These are phyloP conservation scores for Elephas maximus DNA, from an alignment of 2,113 vertebrate species.

Conservation along the genomic window DNA sequence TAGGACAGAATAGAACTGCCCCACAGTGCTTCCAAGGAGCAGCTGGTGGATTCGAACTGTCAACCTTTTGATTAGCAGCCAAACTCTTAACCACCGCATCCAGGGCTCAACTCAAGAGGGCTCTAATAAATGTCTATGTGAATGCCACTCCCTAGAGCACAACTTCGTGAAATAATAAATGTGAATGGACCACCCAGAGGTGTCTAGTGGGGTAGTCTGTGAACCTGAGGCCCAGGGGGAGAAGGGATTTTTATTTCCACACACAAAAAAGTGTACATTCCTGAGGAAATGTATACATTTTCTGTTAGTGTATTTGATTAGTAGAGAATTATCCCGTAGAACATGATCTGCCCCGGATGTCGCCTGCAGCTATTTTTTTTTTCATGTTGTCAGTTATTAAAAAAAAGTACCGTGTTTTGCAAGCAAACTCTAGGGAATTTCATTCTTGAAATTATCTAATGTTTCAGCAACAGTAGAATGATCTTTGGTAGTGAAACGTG, in stretches of 20 bases:
- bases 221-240: neutral
- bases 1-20: too few relatives aligned
- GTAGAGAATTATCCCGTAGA: neutral
- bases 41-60: too few relatives aligned
- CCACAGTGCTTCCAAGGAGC: too few relatives aligned
- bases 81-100: too few relatives aligned
- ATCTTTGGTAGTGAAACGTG: neutral
- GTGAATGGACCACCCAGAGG: rapidly evolving
- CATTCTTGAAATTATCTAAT: neutral
- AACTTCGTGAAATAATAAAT: neutral
- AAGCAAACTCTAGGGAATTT: neutral
- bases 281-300: neutral
- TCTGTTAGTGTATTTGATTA: neutral
- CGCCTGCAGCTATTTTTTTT: neutral
- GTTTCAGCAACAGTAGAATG: neutral
- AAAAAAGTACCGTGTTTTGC: neutral
- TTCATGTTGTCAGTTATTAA: neutral
- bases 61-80: too few relatives aligned
- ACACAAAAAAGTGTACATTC: neutral
- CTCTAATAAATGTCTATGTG: neutral
- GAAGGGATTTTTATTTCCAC: neutral
- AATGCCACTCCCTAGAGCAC: neutral
- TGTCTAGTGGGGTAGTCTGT: neutral
- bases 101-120: too few relatives aligned
- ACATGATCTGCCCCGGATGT: neutral